Percentiles rank a stretch among this genome's conserved stretches.
These are phyloP conservation scores for Benthosema pterotum DNA, from an alignment of 2,797 vertebrate genomes.

Conservation along the genomic window DNA sequence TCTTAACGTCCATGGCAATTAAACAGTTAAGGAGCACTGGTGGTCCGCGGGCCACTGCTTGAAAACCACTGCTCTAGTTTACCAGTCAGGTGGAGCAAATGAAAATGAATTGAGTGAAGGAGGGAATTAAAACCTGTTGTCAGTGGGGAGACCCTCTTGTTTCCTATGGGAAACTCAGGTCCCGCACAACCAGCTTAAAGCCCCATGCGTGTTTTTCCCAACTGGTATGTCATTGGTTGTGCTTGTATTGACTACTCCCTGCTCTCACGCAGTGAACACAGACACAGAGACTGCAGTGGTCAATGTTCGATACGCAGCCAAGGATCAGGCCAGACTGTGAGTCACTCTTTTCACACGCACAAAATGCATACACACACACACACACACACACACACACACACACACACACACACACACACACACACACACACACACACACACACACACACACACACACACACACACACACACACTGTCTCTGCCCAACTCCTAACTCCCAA, in stretches of 20 bases:
- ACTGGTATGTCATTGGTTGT: not conserved
- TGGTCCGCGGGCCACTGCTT: too few relatives aligned
- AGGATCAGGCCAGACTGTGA: slow-evolving; percentile 98
- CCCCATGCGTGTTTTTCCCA: not conserved
- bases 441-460: slow-evolving; percentile 1
- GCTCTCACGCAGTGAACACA: slow-evolving; percentile 89
- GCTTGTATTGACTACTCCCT: slow-evolving; percentile 6
- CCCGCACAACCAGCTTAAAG: too few relatives aligned
- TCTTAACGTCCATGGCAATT: too few relatives aligned
- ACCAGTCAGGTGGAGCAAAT: too few relatives aligned
- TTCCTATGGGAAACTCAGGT: not conserved
- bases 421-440: slow-evolving; percentile 8
- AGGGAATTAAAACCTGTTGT: not conserved
- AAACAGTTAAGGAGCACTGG: too few relatives aligned
- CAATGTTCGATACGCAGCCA: slow-evolving; percentile 95
- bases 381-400: slow-evolving; percentile 7
- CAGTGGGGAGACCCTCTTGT: not conserved
- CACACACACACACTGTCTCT: slow-evolving; percentile 15
- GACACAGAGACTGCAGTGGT: slow-evolving; percentile 98
- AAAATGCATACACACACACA: slow-evolving; percentile 1
- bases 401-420: slow-evolving; percentile 8
- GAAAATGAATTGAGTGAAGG: too few relatives aligned
- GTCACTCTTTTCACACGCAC: slow-evolving; percentile 56
- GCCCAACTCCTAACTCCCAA: slow-evolving; percentile 13
- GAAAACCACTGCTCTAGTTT: too few relatives aligned